Conservation (phyloP, 2,797 vertebrate species). For the Merluccius polli region DNA sequence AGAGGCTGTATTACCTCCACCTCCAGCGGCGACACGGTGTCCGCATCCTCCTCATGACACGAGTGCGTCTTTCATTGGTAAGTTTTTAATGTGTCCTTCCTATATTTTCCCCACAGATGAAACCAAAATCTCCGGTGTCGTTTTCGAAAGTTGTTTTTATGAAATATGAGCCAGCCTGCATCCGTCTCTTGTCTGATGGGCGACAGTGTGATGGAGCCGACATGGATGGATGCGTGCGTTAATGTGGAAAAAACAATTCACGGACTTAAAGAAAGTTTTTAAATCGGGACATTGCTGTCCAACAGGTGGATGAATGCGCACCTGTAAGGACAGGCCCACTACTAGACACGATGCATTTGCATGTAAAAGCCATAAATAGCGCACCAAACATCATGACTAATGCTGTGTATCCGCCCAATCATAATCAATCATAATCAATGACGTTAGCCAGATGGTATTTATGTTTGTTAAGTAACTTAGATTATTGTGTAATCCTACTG, state of each 20-base stretch:
- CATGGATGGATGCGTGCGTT: not conserved
- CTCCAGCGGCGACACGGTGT: not conserved
- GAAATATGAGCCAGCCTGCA: not conserved
- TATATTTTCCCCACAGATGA: not conserved
- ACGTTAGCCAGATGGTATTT: slow-evolving; percentile 9
- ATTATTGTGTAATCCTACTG: slow-evolving; percentile 19
- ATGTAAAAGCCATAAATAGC: slow-evolving; percentile 6
- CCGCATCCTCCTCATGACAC: not conserved
- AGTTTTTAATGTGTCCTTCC: not conserved
- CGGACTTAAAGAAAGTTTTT: not conserved
- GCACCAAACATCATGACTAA: not conserved
- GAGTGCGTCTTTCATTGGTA: not conserved
- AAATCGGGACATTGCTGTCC: not conserved
- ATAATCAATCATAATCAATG: slow-evolving; percentile 36
- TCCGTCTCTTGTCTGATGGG: not conserved
- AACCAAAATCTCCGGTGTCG: not conserved
- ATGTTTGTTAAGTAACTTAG: slow-evolving; percentile 23
- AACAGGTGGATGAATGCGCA: not conserved
- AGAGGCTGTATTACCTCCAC: not conserved
- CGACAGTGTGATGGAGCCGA: not conserved
- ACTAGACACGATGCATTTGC: not conserved
- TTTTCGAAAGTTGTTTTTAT: slow-evolving; percentile 21
- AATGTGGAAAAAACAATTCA: not conserved
- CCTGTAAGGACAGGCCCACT: not conserved
- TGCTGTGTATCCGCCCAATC: not conserved